These are phyloP conservation scores for Pipistrellus nathusii DNA, from an alignment of 2,797 vertebrate genomes.

Conservation along the genomic window DNA sequence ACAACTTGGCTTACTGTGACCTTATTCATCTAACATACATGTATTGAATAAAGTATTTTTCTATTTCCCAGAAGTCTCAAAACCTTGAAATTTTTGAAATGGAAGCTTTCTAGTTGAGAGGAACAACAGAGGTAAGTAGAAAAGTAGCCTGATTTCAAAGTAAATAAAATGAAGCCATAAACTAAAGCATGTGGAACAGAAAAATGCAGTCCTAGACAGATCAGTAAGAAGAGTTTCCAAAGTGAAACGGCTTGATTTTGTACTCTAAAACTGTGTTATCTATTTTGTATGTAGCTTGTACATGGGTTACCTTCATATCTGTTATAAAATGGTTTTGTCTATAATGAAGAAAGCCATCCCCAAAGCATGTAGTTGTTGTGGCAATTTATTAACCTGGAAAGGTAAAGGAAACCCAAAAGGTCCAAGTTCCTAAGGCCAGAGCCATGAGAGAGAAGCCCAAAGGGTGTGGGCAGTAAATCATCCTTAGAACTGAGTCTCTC, in stretches of 20 bases:
- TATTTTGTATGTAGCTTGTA: neutral
- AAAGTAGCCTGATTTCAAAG: slow-evolving; percentile 21
- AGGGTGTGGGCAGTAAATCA: neutral
- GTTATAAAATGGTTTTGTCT: slow-evolving; percentile 31
- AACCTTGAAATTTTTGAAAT: neutral
- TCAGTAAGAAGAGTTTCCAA: neutral
- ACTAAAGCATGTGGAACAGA: neutral
- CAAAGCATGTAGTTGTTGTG: neutral
- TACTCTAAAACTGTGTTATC: neutral
- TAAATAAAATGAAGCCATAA: slow-evolving; percentile 12
- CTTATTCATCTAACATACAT: neutral
- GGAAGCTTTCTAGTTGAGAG: neutral
- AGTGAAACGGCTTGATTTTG: slow-evolving; percentile 1
- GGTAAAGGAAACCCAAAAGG: neutral
- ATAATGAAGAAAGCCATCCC: slow-evolving; percentile 6
- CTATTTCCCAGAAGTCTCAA: neutral
- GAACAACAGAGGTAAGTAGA: neutral
- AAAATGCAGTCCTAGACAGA: neutral
- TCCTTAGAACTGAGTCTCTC: neutral
- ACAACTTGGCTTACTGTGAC: neutral
- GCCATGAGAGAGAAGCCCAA: neutral
- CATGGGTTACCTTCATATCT: neutral
- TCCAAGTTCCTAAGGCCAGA: neutral
- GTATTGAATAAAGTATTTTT: neutral
- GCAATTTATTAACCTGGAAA: neutral